Conservation (phyloP, 2,797 vertebrate species). For the Danio albolineatus region DNA sequence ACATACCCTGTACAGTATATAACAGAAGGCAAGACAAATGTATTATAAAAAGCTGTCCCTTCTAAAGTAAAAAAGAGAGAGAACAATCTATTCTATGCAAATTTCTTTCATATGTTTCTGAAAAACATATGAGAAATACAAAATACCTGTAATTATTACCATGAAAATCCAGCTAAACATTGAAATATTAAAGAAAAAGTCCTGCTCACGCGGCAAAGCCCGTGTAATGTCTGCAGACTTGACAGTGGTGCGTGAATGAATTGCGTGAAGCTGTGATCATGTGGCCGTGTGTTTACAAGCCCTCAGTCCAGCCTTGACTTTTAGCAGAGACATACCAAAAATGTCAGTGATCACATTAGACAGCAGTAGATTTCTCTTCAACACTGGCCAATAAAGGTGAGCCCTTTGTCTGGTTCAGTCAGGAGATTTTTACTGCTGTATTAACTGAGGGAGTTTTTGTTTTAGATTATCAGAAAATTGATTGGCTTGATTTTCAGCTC, state of each 20-base stretch:
- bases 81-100: too few relatives aligned
- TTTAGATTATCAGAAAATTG: constrained; percentile 11
- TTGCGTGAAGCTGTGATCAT: background rate
- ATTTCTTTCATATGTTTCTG: too few relatives aligned
- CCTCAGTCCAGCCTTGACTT: constrained; percentile 48
- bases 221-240: background rate
- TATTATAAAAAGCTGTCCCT: too few relatives aligned
- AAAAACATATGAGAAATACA: too few relatives aligned
- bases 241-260: background rate
- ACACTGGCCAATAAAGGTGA: background rate
- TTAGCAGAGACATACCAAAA: constrained; percentile 44
- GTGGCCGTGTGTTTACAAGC: constrained; percentile 30
- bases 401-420: constrained; percentile 1
- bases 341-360: constrained; percentile 32
- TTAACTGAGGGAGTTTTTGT: background rate
- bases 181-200: constrained; percentile 8
- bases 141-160: background rate
- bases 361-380: constrained; percentile 20
- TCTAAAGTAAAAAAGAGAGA: too few relatives aligned
- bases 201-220: background rate
- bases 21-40: too few relatives aligned
- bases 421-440: constrained; percentile 4
- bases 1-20: too few relatives aligned
- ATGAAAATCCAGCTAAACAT: background rate
- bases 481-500: background rate